These are phyloP conservation scores for Balearica regulorum DNA, from an alignment of 2,797 vertebrate genomes.

Conservation along the genomic window DNA sequence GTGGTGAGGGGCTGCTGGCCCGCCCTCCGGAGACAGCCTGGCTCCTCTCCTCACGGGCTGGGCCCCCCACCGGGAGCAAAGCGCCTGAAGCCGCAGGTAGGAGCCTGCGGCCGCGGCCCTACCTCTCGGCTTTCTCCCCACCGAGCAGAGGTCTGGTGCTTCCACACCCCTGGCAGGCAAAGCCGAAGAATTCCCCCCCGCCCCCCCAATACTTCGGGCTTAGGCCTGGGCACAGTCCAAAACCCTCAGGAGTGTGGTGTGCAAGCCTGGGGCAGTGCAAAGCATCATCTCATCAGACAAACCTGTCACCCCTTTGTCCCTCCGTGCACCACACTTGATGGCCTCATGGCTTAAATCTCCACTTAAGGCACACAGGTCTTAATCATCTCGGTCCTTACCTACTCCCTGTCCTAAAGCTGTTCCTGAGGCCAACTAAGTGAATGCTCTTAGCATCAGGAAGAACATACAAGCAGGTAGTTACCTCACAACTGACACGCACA, in stretches of 20 bases:
- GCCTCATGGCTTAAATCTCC: accelerated
- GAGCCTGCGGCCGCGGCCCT: not conserved
- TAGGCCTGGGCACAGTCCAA: too few relatives aligned
- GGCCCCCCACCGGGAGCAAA: not conserved
- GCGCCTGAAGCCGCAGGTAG: not conserved
- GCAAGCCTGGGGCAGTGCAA: not conserved
- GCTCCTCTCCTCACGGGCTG: too few relatives aligned
- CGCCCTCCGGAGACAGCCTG: not conserved
- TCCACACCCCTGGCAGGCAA: too few relatives aligned
- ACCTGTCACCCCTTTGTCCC: accelerated
- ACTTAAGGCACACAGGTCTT: accelerated
- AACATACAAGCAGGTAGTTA: accelerated
- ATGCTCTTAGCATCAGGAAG: accelerated
- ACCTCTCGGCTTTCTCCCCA: accelerated
- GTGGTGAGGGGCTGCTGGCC: not conserved
- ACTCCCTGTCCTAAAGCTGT: not conserved
- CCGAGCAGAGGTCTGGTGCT: too few relatives aligned
- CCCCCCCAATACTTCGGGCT: accelerated
- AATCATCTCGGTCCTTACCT: not conserved
- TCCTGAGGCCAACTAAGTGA: accelerated
- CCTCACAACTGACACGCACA: accelerated
- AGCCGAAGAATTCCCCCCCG: accelerated
- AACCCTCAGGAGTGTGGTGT: not conserved
- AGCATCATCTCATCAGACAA: accelerated
- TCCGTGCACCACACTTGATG: accelerated